Base-by-base conservation (phyloP, 2,888 invertebrate species). In the Melolontha melolontha region DNA sequence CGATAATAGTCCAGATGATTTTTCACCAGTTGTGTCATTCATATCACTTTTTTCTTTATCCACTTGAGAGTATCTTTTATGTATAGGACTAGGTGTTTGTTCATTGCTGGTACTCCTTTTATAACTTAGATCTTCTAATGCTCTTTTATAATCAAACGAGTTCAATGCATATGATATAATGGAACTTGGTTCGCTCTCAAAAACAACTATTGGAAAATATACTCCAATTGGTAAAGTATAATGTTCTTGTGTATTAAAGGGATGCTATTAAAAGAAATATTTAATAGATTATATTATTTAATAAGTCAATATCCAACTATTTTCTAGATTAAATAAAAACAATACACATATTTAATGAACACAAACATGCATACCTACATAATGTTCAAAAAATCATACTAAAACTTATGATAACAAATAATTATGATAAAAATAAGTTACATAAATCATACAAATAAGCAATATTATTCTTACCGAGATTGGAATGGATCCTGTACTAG, bases 161-260 rank as follows among this genome's bases (percentile, higher is more conserved):
- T 90, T 90, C 17, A 96, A 83, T 0, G 93, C 90, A 78, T 93
- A 94, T 0, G 95, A 93, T 69, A 96, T 92, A 62, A 96, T 91
- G 0, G 94, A 95, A 72, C 94, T 93, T 0, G 92, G 90, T 80
- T 95, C 94, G 44, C 87, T 88, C 79, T 95, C 94, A 74, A 91
- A 90, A 0, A 95, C 91, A 1, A 92, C 86, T n/a, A 92, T 84
- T 0, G 90, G 90, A n/a, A 90, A 84, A 8, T 76, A 76, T 10
- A 78, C 81, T 70, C 90, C 90, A 14, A 86, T 76, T 0, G 90
- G 89, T 17, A 93, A 80, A 5, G 89, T 84, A 76, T 91, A 88
- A 81, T 95, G 94, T 77, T 94, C 93, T 71, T 88, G 87, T 0
- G 85, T 74, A 11, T 87, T 84, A 75, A 92, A 86, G 1, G 92